Evolutionary conservation across 2,888 invertebrate species (phyloP), one percentile per base, ranked within the genome.

Genomic region (Macroteleia sp.): DNA sequence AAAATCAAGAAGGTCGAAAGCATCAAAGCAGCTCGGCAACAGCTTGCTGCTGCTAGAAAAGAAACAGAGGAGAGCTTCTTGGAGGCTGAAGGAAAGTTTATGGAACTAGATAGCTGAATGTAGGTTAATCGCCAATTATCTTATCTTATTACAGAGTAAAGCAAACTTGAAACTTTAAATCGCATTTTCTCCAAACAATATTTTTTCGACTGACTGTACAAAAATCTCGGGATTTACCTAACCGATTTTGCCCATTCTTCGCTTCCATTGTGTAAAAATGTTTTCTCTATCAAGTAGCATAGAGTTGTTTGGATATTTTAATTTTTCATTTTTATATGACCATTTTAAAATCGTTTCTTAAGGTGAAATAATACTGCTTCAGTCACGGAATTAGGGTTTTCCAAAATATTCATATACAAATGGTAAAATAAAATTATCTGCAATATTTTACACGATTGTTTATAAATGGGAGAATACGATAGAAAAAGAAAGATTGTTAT

Each of bases 161-260:
- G 39, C 14, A 16, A 62, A 39, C 19, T 64, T 52, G 20, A n/a
- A n/a, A n/a, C n/a, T n/a, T n/a, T n/a, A n/a, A n/a, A n/a, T n/a
- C n/a, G n/a, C n/a, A n/a, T n/a, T 46, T 56, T 39, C 61, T 70
- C 52, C 30, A 69, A 54, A 36, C 20, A 34, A 32, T 44, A 12
- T 56, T 73, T 71, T 71, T 54, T 32, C 10, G 62, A 9, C 62
- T 71, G 41, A 46, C 44, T 17, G 66, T 39, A n/a, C n/a, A n/a
- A n/a, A n/a, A n/a, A n/a, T n/a, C n/a, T n/a, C n/a, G n/a, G n/a
- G n/a, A n/a, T n/a, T 44, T 70, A 59, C 50, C 25, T 20, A 44
- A 57, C 46, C 69, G 48, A 69, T 69, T 57, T 69, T n/a, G n/a
- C n/a, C n/a, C n/a, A n/a, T n/a, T n/a, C n/a, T n/a, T n/a, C 16